Evolutionary conservation across 1,140 invertebrate genomes (phyloP).

Genomic region (Mizuhopecten yessoensis): DNA sequence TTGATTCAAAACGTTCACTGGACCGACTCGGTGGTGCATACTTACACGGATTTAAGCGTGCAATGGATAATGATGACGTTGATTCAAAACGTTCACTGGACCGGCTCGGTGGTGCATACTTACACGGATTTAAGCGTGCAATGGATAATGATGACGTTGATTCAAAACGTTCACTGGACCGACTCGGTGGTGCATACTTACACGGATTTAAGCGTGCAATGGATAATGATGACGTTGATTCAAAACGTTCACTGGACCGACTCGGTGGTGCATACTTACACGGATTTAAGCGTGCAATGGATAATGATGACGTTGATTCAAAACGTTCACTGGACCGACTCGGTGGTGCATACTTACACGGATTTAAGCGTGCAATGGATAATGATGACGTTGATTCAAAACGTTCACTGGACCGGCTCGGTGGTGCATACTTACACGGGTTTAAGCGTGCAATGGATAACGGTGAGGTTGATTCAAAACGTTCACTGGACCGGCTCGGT

Average conservation of each 20-base stretch:
- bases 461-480: not conserved
- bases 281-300: not conserved
- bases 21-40: not conserved
- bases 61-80: not conserved
- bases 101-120: not conserved
- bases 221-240: too few relatives aligned
- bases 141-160: too few relatives aligned
- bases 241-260: not conserved
- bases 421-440: not conserved
- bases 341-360: slow-evolving; percentile 20
- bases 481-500: not conserved
- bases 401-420: not conserved
- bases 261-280: not conserved
- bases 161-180: slow-evolving; percentile 50
- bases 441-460: not conserved
- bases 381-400: not conserved
- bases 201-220: slow-evolving; percentile 48
- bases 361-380: slow-evolving; percentile 49
- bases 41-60: not conserved
- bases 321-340: slow-evolving; percentile 48
- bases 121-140: not conserved
- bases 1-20: not conserved
- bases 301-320: not conserved
- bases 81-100: not conserved
- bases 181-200: slow-evolving; percentile 23